phyloP scores from a whole-genome alignment of 2,113 vertebrate species.

The Amphiprion percula region DNA sequence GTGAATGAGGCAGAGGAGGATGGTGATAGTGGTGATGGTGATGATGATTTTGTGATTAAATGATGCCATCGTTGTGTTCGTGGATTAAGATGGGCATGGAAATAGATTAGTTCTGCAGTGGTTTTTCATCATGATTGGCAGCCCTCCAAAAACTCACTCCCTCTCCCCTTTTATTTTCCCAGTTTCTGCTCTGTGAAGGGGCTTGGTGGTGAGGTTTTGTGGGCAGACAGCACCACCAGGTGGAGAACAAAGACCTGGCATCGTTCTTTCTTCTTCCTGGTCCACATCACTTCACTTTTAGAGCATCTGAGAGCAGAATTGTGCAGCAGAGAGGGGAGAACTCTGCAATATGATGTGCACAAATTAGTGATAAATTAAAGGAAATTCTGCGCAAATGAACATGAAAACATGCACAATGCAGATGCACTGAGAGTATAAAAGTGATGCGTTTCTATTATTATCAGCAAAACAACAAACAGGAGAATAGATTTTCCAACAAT shows the following conservation, averaged over 20 bases:
- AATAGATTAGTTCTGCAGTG: constrained; percentile 86
- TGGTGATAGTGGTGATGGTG: constrained; percentile 69
- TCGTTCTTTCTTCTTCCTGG: accelerated
- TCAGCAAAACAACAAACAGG: not conserved
- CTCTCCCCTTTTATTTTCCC: not conserved
- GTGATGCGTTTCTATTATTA: not conserved
- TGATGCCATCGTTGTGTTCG: constrained; percentile 83
- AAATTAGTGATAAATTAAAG: too few species aligned
- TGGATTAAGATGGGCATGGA: constrained; percentile 85
- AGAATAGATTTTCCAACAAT: not conserved
- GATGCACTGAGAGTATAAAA: not conserved
- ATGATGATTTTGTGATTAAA: constrained; percentile 85
- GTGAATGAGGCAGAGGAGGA: constrained; percentile 53
- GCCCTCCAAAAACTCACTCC: constrained; percentile 76
- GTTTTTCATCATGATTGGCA: constrained; percentile 85
- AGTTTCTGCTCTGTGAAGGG: not conserved
- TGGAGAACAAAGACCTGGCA: constrained; percentile 42
- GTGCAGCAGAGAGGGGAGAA: too few species aligned
- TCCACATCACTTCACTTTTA: not conserved
- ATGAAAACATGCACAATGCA: not conserved
- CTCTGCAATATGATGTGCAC: too few species aligned
- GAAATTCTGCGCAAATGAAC: not conserved
- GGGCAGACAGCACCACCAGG: constrained; percentile 77
- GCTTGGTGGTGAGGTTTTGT: constrained; percentile 19
- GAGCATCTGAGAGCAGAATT: not conserved